phyloP scores from a whole-genome alignment of 2,888 invertebrate species.

The Danaus chrysippus region DNA sequence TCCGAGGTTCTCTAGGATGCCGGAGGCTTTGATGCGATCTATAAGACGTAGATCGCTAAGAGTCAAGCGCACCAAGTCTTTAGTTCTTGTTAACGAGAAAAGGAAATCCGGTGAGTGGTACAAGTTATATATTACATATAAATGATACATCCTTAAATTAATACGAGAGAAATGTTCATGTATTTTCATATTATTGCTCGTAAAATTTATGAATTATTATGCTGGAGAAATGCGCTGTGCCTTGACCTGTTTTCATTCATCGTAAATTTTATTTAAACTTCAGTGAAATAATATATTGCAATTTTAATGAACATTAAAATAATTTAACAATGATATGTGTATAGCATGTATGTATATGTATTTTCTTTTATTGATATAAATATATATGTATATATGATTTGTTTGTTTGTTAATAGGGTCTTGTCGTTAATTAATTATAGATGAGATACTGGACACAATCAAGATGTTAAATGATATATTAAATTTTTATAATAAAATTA shows the following conservation, averaged over 20 bases:
- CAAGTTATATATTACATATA: constrained; percentile 30
- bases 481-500: constrained; percentile 2
- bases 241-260: no score
- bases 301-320: no score
- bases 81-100: constrained; percentile 85
- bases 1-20: constrained; percentile 82
- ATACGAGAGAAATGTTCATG: no score
- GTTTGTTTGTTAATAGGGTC: constrained; percentile 16
- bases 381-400: not conserved
- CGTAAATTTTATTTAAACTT: no score
- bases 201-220: no score
- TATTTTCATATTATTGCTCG: no score
- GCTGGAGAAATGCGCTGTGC: no score
- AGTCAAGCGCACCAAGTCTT: constrained; percentile 86
- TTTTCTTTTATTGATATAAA: not conserved
- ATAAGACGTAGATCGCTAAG: constrained; percentile 84
- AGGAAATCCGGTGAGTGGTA: constrained; percentile 88
- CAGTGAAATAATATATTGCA: no score
- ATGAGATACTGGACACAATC: not conserved
- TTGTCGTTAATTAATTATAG: constrained; percentile 16
- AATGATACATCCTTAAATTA: not conserved
- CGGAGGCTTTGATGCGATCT: constrained; percentile 86
- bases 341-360: not conserved
- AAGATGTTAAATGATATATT: not conserved
- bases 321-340: not conserved